phyloP scores from a whole-genome alignment of 2,888 invertebrate species.

The Ophion slaviceki region DNA sequence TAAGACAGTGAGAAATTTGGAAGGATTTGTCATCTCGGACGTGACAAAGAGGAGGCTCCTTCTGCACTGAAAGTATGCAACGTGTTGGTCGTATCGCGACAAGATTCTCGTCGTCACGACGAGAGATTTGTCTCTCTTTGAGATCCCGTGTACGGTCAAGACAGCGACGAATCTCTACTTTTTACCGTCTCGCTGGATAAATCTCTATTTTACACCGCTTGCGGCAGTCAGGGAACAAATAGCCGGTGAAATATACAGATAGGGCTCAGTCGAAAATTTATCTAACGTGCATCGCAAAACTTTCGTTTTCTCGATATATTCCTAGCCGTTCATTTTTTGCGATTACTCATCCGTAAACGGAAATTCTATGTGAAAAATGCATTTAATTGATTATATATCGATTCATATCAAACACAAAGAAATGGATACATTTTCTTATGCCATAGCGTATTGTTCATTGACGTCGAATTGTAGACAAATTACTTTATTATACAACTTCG shows the following conservation, averaged over 20 bases:
- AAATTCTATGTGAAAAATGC: background rate
- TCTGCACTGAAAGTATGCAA: constrained; percentile 44
- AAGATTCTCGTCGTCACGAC: constrained; percentile 46
- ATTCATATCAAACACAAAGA: too few relatives aligned
- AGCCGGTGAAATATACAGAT: constrained; percentile 16
- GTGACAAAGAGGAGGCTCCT: constrained; percentile 40
- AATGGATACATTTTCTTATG: too few relatives aligned
- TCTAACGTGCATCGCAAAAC: background rate
- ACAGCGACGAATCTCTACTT: constrained; percentile 42
- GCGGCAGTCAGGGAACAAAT: constrained; percentile 49
- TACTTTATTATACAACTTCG: too few relatives aligned
- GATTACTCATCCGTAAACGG: background rate
- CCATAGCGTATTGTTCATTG: too few relatives aligned
- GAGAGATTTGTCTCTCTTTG: constrained; percentile 46
- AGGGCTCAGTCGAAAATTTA: background rate
- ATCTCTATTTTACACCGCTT: constrained; percentile 22
- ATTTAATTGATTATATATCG: background rate
- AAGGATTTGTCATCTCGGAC: constrained; percentile 75
- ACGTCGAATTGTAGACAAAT: too few relatives aligned
- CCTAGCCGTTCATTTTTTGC: background rate
- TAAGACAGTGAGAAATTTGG: constrained; percentile 73
- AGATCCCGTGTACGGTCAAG: constrained; percentile 38
- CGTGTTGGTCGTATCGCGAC: constrained; percentile 43
- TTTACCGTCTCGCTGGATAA: constrained; percentile 20
- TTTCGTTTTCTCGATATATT: background rate